Evolutionary conservation across 2,113 vertebrate genomes (phyloP), one percentile per base, ranked within the genome.

Genomic region (Leuciscus idus): DNA sequence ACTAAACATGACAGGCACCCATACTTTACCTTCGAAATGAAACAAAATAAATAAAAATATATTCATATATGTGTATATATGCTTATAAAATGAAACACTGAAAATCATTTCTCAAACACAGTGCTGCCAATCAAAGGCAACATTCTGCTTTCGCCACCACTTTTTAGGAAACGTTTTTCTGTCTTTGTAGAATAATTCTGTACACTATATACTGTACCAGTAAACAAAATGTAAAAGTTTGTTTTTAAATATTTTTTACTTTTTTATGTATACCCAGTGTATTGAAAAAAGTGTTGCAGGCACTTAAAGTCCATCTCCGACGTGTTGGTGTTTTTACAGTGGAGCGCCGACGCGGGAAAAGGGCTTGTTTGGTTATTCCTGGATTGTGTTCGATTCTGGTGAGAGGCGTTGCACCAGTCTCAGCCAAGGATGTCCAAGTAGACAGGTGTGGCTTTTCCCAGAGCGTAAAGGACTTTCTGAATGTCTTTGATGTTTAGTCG

Each of bases 201-300:
- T 94, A 95, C 94, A 92, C 92, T 92, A 95, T 94, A 95, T 94
- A 92, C 92, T 92, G 93, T 94, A 92, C 87, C 88, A 92, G 94
- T 95, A 95, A 96, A 95, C 94, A 95, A 95, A 95, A 95, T 95
- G 94, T 93, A 95, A 96, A 95, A 95, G 94, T 95, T 84, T 94
- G 87, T 92, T 91, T 93, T 91, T 90, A 90, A 92, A 90, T 90
- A 88, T 90, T 88, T 86, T 86, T 84, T 46, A 23, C 21, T 85
- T 92, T 91, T 64, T 91, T 94, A 85, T 94, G 85, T 86, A 92
- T 94, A 94, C 95, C 93, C 94, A 94, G 94, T 94, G 94, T 95
- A 95, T 95, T 92, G 93, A 95, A 94, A 95, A 95, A 94, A 93
- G 93, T 94, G 92, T 95, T 93, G 93, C 95, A 96, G 95, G 95